Evolutionary conservation across 2,888 invertebrate genomes (phyloP).

Genomic region (Muscina levida): DNA sequence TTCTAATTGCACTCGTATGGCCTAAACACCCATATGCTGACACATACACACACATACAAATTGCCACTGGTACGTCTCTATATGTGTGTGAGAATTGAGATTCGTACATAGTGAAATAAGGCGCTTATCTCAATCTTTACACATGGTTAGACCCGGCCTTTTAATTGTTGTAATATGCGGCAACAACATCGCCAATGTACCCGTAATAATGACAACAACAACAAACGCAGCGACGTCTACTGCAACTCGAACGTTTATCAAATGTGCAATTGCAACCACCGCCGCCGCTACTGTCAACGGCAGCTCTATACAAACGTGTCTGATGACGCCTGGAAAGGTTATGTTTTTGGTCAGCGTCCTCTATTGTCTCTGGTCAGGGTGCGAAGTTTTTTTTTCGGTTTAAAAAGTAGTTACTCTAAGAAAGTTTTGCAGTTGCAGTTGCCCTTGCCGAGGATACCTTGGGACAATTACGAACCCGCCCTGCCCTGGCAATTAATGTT

Average conservation of each 20-base stretch:
- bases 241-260: neutral
- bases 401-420: neutral
- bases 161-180: constrained; percentile 74
- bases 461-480: constrained; percentile 30
- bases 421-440: constrained; percentile 26
- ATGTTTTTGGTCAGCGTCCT: neutral
- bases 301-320: too few relatives aligned
- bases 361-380: neutral
- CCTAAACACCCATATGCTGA: neutral
- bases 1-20: constrained; percentile 18
- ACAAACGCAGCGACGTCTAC: constrained; percentile 8
- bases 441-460: constrained; percentile 23
- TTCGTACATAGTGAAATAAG: constrained; percentile 61
- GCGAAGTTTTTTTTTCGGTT: neutral
- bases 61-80: neutral
- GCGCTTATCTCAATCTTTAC: constrained; percentile 80
- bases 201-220: constrained; percentile 32
- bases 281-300: neutral
- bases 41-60: neutral
- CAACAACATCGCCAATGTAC: constrained; percentile 50
- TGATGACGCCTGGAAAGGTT: neutral
- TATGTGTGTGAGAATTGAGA: neutral
- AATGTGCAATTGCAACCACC: constrained; percentile 57
- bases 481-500: constrained; percentile 14
- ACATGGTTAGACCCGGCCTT: constrained; percentile 80